Evolutionary conservation across 2,797 vertebrate species (phyloP).

Genomic region (Peromyscus eremicus): DNA sequence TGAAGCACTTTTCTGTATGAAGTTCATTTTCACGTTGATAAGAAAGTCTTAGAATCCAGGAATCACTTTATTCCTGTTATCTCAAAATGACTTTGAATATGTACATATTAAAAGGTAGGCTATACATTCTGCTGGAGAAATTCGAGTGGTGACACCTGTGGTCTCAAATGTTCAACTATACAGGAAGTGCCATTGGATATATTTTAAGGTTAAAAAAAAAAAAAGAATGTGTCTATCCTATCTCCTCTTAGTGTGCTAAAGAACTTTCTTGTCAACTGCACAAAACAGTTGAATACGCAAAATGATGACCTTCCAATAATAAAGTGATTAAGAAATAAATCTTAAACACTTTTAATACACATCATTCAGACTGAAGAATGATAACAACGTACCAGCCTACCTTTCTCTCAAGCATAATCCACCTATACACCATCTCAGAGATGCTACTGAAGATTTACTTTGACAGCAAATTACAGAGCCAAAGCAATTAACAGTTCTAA

Average conservation of each 20-base stretch:
- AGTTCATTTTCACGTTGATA: not conserved
- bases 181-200: not conserved
- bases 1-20: not conserved
- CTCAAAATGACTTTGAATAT: not conserved
- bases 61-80: not conserved
- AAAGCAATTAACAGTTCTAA: slow-evolving; percentile 17
- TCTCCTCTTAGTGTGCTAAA: not conserved
- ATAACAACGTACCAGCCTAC: not conserved
- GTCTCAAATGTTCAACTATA: not conserved
- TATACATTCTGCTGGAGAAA: not conserved
- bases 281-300: not conserved
- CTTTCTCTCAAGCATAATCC: not conserved
- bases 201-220: not conserved
- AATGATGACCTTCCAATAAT: not conserved
- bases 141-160: not conserved
- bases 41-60: not conserved
- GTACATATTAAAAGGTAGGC: not conserved
- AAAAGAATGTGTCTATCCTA: no score
- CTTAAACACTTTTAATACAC: not conserved
- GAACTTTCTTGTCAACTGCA: not conserved
- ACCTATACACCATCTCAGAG: not conserved
- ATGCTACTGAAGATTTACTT: not conserved
- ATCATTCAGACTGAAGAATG: not conserved
- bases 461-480: not conserved
- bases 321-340: slow-evolving; percentile 20